These are phyloP conservation scores for Hybos culiciformis DNA, from an alignment of 2,888 invertebrate genomes.

Conservation along the genomic window DNA sequence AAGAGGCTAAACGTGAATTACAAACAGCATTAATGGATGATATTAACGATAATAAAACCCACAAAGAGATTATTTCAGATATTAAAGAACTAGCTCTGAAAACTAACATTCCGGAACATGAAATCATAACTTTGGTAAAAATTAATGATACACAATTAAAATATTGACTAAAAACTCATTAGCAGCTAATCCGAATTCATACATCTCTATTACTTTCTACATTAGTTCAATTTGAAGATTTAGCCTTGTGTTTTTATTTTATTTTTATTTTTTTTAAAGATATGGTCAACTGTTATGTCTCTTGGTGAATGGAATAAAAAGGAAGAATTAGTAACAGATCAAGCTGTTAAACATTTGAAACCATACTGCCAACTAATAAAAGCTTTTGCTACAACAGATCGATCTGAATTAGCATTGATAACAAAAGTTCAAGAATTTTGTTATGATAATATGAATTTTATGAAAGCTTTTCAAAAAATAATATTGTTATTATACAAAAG, in stretches of 20 bases:
- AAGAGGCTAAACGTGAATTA: slow-evolving; percentile 67
- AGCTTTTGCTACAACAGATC: slow-evolving; percentile 73
- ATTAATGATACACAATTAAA: neutral
- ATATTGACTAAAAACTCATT: neutral
- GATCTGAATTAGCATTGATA: slow-evolving; percentile 77
- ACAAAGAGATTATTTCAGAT: slow-evolving; percentile 73
- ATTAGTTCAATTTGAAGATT: neutral
- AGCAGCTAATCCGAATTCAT: neutral
- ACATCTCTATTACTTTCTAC: neutral
- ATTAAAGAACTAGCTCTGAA: slow-evolving; percentile 74
- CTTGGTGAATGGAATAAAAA: slow-evolving; percentile 98
- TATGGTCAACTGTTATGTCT: slow-evolving; percentile 91
- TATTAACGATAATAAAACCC: slow-evolving; percentile 72
- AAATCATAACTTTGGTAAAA: slow-evolving; percentile 66
- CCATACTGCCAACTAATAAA: slow-evolving; percentile 74
- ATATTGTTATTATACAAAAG: slow-evolving; percentile 92
- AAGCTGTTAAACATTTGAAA: slow-evolving; percentile 81
- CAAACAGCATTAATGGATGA: slow-evolving; percentile 57
- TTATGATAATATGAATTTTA: slow-evolving; percentile 98
- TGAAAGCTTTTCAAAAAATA: slow-evolving; percentile 96
- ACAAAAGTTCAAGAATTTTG: slow-evolving; percentile 94
- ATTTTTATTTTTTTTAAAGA: slow-evolving; percentile 38
- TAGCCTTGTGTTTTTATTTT: neutral
- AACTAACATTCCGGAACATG: slow-evolving; percentile 78
- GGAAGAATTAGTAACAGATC: slow-evolving; percentile 90